These are phyloP conservation scores for Campylorhamphus procurvoides DNA, from an alignment of 2,113 vertebrate species.

Conservation along the genomic window DNA sequence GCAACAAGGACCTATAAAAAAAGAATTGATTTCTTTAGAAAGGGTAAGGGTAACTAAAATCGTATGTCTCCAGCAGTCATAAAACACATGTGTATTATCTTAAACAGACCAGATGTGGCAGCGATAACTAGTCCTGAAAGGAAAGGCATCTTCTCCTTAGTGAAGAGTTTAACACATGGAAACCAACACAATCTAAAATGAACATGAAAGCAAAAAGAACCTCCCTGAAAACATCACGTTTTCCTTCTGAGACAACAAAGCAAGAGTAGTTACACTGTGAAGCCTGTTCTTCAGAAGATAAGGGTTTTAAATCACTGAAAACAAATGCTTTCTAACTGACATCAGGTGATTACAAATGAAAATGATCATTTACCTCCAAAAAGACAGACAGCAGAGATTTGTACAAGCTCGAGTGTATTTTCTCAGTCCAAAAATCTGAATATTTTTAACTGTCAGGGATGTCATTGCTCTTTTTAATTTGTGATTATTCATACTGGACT, in stretches of 20 bases:
- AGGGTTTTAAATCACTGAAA: background rate
- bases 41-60: slow-evolving; percentile 27
- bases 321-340: background rate
- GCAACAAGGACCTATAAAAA: slow-evolving; percentile 87
- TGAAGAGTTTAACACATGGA: background rate
- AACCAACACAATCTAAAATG: background rate
- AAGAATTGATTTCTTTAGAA: slow-evolving; percentile 46
- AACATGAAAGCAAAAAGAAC: background rate
- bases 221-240: background rate
- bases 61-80: background rate
- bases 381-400: background rate
- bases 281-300: background rate
- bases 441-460: background rate
- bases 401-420: background rate
- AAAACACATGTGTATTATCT: background rate
- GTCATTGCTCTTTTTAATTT: background rate
- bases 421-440: background rate
- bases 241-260: background rate
- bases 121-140: background rate
- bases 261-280: background rate
- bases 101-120: slow-evolving; percentile 27
- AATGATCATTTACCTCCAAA: background rate
- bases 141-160: background rate
- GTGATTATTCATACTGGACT: background rate
- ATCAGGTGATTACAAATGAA: background rate